Evolutionary conservation across 2,888 invertebrate species (phyloP).

Genomic region (Agrochola macilenta): DNA sequence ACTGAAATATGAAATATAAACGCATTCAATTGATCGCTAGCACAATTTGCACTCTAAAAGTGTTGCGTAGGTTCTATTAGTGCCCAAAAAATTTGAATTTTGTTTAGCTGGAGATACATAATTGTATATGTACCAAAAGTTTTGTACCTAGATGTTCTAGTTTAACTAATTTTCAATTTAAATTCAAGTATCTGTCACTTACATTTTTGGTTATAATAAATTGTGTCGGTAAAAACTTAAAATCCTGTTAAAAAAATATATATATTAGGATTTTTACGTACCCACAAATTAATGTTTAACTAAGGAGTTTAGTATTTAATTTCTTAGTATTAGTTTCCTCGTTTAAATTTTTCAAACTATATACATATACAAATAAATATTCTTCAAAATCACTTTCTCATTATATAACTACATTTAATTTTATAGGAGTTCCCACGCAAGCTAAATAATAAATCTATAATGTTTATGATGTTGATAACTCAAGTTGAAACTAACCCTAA

Average conservation of each 20-base stretch:
- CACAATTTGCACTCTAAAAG: not conserved
- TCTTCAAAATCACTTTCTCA: not conserved
- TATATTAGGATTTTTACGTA: not conserved
- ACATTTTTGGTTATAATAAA: not conserved
- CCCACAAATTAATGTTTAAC: not conserved
- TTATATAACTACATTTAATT: not conserved
- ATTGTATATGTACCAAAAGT: not conserved
- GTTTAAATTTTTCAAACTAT: not conserved
- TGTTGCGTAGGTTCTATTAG: not conserved
- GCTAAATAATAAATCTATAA: not conserved
- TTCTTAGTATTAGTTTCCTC: not conserved
- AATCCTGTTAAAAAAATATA: too few species aligned
- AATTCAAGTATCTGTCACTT: not conserved
- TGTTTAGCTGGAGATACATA: not conserved
- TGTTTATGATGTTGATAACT: constrained; percentile 1
- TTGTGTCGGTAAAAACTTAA: not conserved
- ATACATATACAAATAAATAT: not conserved
- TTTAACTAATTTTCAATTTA: not conserved
- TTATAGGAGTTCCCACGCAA: not conserved
- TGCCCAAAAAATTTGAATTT: not conserved
- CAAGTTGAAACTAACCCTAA: constrained; percentile 1
- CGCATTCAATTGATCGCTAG: not conserved
- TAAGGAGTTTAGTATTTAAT: not conserved
- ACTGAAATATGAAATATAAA: not conserved
- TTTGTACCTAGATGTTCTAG: not conserved